Evolutionary conservation across 2,888 invertebrate genomes (phyloP).

Genomic region (Pseudococcus longispinus): DNA sequence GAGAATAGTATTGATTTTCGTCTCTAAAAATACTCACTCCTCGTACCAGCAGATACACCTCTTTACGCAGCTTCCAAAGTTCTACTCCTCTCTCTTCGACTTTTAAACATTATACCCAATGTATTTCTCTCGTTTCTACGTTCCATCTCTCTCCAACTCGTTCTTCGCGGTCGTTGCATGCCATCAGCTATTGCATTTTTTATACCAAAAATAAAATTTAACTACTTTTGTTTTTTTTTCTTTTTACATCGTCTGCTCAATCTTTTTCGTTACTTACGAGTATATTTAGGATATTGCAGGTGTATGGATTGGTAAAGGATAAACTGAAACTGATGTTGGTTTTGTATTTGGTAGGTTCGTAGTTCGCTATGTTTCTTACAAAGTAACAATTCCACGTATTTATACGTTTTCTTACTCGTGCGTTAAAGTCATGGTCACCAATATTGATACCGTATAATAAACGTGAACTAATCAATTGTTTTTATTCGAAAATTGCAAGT

Average conservation of each 20-base stretch:
- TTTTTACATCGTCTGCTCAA: too few species aligned
- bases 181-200: not conserved
- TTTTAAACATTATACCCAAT: not conserved
- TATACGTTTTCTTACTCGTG: not conserved
- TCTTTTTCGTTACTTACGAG: too few species aligned
- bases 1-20: constrained; percentile 37
- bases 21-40: constrained; percentile 35
- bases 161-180: not conserved
- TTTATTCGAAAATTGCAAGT: too few species aligned
- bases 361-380: too few species aligned
- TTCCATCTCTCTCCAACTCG: not conserved
- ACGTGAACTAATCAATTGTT: too few species aligned
- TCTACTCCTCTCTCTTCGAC: not conserved
- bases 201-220: not conserved
- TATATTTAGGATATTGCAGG: too few species aligned
- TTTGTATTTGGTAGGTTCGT: too few species aligned
- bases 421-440: too few species aligned
- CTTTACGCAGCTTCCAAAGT: not conserved
- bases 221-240: not conserved
- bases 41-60: not conserved
- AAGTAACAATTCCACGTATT: not conserved
- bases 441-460: too few species aligned
- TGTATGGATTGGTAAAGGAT: too few species aligned
- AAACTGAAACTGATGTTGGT: too few species aligned
- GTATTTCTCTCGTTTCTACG: not conserved